Base-by-base conservation (phyloP, 1,140 invertebrate species). In the Zaprionus kolodkinae region DNA sequence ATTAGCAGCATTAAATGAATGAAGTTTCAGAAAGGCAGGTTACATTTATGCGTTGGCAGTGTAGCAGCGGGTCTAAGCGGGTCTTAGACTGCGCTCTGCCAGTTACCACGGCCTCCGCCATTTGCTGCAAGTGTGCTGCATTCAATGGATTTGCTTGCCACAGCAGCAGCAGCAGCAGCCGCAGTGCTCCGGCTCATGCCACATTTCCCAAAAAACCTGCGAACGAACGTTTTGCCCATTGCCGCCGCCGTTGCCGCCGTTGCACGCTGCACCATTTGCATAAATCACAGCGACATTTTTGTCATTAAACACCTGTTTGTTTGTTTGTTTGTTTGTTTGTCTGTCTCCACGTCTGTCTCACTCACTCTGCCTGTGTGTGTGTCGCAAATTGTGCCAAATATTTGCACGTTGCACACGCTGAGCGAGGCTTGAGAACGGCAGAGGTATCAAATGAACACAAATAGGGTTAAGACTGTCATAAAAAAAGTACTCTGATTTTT, bases 1-100 rank as follows among this genome's bases (percentile, higher is more conserved):
- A 69, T 67, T 74, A 77, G 62, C 76, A 54, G 84, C 84, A 79
- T 72, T 84, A 78, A 79, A 87, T 87, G 83, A 87, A 87, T 87
- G 83, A 87, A 87, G 82, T 86, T 86, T 80, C 66, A 67, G 83
- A 86, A 79, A 78, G 81, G 82, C 82, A 85, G 81, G 71, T 82
- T 86, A 69, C 83, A 86, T 86, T 83, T 88, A 76, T 82, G 82
- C 69, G 73, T 62, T 72, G 63, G 48, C 57, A 45, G 43, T 35
- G 10, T n/a, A n/a, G n/a, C n/a, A n/a, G 7, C 59, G 36, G 17
- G 10, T n/a, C 30, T 2, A 21, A 21, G 21, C 40, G 7, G 59
- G 43, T 30, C 25, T 10, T 11, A 38, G 30, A 55, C 60, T 21
- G 55, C 57, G 36, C 48, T 73, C n/a, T 10, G 0, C 33, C 33